Evolutionary conservation across 2,113 vertebrate species (phyloP), one percentile per base, ranked within the genome.

Genomic region (Fukomys damarensis): DNA sequence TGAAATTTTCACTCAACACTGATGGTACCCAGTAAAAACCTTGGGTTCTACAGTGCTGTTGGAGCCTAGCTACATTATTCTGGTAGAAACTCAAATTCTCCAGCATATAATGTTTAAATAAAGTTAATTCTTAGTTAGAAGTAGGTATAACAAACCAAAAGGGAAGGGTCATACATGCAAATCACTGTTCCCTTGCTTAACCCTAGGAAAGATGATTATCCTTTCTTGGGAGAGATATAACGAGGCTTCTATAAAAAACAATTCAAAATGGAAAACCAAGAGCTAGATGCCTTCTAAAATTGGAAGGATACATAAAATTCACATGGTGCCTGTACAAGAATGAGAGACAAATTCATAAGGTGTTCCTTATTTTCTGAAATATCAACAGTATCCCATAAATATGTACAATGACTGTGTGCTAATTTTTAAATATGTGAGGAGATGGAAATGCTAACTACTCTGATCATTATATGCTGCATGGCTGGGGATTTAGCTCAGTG

Each of bases 221-320:
- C 19, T 83, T 65, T 74, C 79, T 77, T 88, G 93, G 93, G 93
- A 97, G 83, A 86, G 82, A 96, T 43, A 79, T 76, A 96, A 97
- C 5, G 46, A 97, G 72, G 88, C 58, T 97, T 94, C 84, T 90
- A 83, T 72, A 96, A 91, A 84, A 98, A 82, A 98, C 96, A 41
- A 61, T 84, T 88, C 38, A 97, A 98, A 98, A 98, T 87, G 41
- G 59, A 97, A 98, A 97, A 20, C 46, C 74, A 49, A 54, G n/a
- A 22, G 58, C 26, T 77, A 11, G 46, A 17, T 28, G 32, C 38
- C 28, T 49, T 77, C 74, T 1, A 6, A 74, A 41, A 74, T 41
- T 38, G 38, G 20, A 72, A 43, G 38, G 38, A 74, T 13, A 74
- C 70, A 80, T 9, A 80, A 56, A 14, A n/a, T 30, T 59, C n/a